Base-by-base conservation (phyloP, 2,113 vertebrate genomes). In the Verasper variegatus region DNA sequence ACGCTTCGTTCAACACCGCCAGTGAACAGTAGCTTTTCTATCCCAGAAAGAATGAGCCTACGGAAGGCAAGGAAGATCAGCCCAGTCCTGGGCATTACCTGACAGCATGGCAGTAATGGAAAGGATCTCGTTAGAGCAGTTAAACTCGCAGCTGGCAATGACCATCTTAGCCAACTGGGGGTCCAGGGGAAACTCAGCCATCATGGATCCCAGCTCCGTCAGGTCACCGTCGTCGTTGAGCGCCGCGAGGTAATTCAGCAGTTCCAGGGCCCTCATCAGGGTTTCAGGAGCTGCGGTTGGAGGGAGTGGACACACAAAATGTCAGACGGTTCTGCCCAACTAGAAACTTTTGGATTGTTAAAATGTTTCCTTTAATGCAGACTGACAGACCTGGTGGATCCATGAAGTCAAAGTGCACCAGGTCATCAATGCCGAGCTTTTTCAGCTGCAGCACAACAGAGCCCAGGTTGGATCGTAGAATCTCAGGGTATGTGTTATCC, bases 51-150 rank as follows among this genome's bases (percentile, higher is more conserved):
- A 59, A 47, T 37, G 61, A 59, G 81, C 81, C 81, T 69, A 78
- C 17, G 81, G 82, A 62, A 77, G 85, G 83, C 61, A 69, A 86
- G 83, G 68, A 75, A 80, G 80, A 76, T 83, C 80, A 79, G 90
- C 89, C 89, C 95, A 93, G 90, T 93, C 79, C 94, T 93, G 95
- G 93, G 93, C 95, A 97, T 98, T 99, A 99, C 98, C 98, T 99
- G 98, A 99, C 96, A 99, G 93, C 98, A 99, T 99, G 92, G 98
- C 98, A 88, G 98, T 99, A 94, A 99, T 99, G 94, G 98, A 99
- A 85, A 99, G 97, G 95, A 99, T 97, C 97, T 99, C 98, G 73
- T 99, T 99, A 93, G 98, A 99, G 95, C 98, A 99, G 96, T 99
- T 99, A 95, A 97, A 99, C 91, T 99, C 98, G 94, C 98, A 99